Base-by-base conservation (phyloP, 2,797 vertebrate genomes). In the Pitangus sulphuratus region DNA sequence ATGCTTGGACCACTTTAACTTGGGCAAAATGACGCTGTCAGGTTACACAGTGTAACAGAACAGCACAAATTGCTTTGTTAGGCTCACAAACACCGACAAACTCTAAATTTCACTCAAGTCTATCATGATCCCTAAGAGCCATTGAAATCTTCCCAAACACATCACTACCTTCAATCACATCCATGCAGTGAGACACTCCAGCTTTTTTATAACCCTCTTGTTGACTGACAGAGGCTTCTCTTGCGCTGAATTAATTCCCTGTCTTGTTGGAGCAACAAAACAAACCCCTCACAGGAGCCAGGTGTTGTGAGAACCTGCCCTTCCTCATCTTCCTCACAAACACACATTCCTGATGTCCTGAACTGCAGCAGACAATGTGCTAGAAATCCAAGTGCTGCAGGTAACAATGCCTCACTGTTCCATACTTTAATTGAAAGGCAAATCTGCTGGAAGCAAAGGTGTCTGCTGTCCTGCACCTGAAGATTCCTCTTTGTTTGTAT, bases 381-480 rank as follows among this genome's bases (percentile, higher is more conserved):
- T 26, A 20, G 53, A 51, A 54, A 20, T 22, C 6, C 37, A 6
- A 12, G 26, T 12, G 30, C 54, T 82, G 33, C 25, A 20, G 1
- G 26, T 6, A 12, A 28, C 12, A 26, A 14, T 14, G 21, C n/a
- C 56, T 65, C 0, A 0, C 30, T 20, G 16, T 7, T 31, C 35
- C 37, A 0, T 1, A 28, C 4, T 42, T 21, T 4, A 44, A 39
- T 0, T 44, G 57, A 64, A 70, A 53, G 30, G 28, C 20, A 51
- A 3, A 40, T 16, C 26, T 33, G n/a, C 47, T 42, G 68, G 45
- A 57, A 80, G 39, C 2, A 1, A 56, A 31, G 6, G 2, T 30
- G 15, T 19, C 47, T 53, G 4, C 60, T 65, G n/a, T 8, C 44
- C 45, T 54, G 79, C 53, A 33, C 54, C 76, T 37, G 2, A 10